A percentile compares a stretch with the other conserved stretches of the same genome.
These are phyloP conservation scores for Nemotelus nigrinus DNA, from an alignment of 2,888 invertebrate species.

Conservation along the genomic window DNA sequence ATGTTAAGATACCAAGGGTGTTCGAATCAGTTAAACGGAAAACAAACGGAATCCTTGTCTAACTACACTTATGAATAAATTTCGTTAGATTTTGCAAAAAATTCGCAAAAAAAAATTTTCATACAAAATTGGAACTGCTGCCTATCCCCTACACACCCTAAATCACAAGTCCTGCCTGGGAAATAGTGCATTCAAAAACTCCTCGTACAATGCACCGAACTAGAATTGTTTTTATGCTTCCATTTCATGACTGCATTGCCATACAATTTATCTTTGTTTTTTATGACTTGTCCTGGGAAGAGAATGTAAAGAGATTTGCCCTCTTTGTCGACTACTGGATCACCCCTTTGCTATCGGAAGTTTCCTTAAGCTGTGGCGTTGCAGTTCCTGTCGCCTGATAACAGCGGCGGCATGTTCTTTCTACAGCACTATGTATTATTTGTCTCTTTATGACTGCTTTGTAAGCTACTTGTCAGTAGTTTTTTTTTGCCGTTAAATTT, in stretches of 20 bases:
- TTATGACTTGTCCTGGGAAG: constrained; percentile 18
- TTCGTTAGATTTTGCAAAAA: background rate
- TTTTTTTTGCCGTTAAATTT: background rate
- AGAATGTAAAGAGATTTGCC: constrained; percentile 18
- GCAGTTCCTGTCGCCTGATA: background rate
- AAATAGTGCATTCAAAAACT: background rate
- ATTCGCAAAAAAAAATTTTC: background rate
- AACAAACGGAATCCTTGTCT: no score
- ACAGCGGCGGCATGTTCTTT: background rate
- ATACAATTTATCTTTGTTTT: constrained; percentile 26
- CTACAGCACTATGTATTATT: background rate
- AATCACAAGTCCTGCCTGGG: background rate
- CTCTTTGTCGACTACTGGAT: background rate
- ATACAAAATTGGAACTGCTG: background rate
- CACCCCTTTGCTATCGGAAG: background rate
- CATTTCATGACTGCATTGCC: constrained; percentile 21
- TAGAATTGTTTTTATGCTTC: constrained; percentile 11
- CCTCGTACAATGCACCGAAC: constrained; percentile 2
- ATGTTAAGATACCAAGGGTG: no score
- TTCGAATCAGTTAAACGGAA: no score
- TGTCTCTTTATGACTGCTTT: background rate
- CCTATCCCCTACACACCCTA: background rate
- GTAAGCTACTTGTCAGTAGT: background rate
- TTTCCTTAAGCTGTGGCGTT: background rate
- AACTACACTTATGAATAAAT: background rate